A percentile compares a stretch with the other conserved stretches of the same genome.
Conservation (phyloP, 2,888 invertebrate species). For the Acanthosepion esculentum region DNA sequence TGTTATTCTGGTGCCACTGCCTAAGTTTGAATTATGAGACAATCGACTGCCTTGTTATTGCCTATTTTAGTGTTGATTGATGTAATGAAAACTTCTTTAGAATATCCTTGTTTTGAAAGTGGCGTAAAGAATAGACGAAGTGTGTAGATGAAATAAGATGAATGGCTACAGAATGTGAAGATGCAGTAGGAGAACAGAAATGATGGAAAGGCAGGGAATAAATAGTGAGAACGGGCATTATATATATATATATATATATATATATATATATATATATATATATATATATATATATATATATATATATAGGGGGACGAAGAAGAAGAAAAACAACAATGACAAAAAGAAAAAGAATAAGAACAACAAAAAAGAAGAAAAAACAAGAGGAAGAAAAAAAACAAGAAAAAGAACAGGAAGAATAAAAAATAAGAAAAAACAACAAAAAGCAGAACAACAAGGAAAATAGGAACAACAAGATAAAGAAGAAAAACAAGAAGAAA, state of each 20-base stretch:
- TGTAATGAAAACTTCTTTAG: not conserved
- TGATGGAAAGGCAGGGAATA: not conserved
- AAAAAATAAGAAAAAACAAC: no score
- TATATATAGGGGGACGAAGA: no score
- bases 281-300: no score
- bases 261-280: no score
- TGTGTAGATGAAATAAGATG: not conserved
- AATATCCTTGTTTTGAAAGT: not conserved
- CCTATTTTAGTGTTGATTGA: slow-evolving; percentile 1
- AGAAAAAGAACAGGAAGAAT: no score
- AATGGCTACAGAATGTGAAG: not conserved
- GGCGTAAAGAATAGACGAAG: not conserved
- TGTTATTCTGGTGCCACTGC: not conserved
- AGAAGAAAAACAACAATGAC: no score
- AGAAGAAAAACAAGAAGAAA: no score
- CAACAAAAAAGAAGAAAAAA: no score
- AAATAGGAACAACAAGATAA: no score
- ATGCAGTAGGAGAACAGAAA: not conserved
- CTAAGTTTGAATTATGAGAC: not conserved
- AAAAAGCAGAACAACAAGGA: no score
- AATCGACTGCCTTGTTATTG: not conserved
- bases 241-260: no score
- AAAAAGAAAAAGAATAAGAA: not conserved
- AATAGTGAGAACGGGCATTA: not conserved
- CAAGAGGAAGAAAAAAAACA: no score